Evolutionary conservation across 2,797 vertebrate species (phyloP), one percentile per base, ranked within the genome.

Genomic region (Stomatorhinus walkeri): DNA sequence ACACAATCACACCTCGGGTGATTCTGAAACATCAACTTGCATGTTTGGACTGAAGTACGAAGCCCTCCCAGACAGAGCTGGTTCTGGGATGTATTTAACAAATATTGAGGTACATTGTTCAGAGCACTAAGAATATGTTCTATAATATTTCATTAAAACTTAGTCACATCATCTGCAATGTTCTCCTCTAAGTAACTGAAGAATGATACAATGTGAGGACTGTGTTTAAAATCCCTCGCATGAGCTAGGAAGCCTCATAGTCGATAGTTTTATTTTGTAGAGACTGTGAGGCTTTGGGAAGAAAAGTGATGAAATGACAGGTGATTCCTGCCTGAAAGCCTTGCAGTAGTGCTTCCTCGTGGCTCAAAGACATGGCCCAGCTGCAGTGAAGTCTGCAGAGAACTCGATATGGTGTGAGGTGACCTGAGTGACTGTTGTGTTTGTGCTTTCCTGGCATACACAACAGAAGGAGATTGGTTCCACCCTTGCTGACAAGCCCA

Each of bases 101-200:
- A 79, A 79, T 43, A 79, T 46, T 81, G 36, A 22, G 72, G 72
- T 46, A 40, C 14, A 79, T 79, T 79, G 36, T 79, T 79, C 72
- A 46, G 72, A 43, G 36, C 16, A 40, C 40, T 40, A 79, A 46
- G 72, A 79, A 79, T 79, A 79, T 79, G 40, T 79, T 79, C 14
- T 10, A n/a, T 46, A 43, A 79, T 46, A n/a, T 79, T 40, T 40
- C n/a, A 8, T 79, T 43, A 79, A 46, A 79, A 79, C 40, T 46
- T 79, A 79, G 32, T 79, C 46, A 9, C 40, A 79, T 46, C 19
- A 46, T 46, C 46, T 79, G 32, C 19, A n/a, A 46, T 79, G 72
- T 79, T 79, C 32, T 40, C 72, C 72, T 79, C 72, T 19, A 79
- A 79, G 72, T 79, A 79, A 79, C 72, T n/a, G 64, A 72, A 79